Percentiles rank a stretch among this genome's conserved stretches.
Evolutionary conservation across 1,140 invertebrate genomes (phyloP).

Genomic region (Drosophila mauritiana): DNA sequence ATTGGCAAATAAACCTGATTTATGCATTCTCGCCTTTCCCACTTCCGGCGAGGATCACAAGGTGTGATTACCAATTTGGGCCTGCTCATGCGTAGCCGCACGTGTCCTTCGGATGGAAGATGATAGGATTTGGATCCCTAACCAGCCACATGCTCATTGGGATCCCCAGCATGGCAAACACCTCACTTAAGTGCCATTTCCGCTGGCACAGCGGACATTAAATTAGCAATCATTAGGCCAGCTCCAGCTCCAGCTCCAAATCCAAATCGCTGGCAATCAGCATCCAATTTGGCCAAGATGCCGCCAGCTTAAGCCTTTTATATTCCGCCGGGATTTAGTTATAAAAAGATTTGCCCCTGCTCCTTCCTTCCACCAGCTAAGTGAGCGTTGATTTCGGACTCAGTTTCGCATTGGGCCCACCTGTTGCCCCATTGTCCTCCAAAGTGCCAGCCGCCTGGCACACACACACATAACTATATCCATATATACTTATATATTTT

Average conservation of each 20-base stretch:
- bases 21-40: slow-evolving; percentile 8
- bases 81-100: slow-evolving; percentile 53
- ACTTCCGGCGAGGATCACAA: slow-evolving; percentile 33
- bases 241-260: slow-evolving; percentile 42
- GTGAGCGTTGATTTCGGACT: slow-evolving; percentile 56
- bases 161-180: background rate
- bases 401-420: slow-evolving; percentile 39
- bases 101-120: slow-evolving; percentile 44
- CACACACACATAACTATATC: background rate
- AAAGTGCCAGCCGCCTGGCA: slow-evolving; percentile 12
- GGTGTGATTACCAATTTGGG: slow-evolving; percentile 47
- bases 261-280: slow-evolving; percentile 69
- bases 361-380: slow-evolving; percentile 36
- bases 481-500: slow-evolving; percentile 25
- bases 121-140: slow-evolving; percentile 15
- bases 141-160: slow-evolving; percentile 14
- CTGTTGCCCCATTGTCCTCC: slow-evolving; percentile 74
- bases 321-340: slow-evolving; percentile 56
- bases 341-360: slow-evolving; percentile 59
- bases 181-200: slow-evolving; percentile 65
- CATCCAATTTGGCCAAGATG: slow-evolving; percentile 76
- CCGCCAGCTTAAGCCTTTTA: slow-evolving; percentile 50
- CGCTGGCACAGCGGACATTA: slow-evolving; percentile 61
- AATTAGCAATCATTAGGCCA: slow-evolving; percentile 74
- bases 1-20: slow-evolving; percentile 46